Percentiles rank a stretch among this genome's conserved stretches.
phyloP scores from a whole-genome alignment of 2,113 vertebrate species.

The Cyprinodon variegatus region DNA sequence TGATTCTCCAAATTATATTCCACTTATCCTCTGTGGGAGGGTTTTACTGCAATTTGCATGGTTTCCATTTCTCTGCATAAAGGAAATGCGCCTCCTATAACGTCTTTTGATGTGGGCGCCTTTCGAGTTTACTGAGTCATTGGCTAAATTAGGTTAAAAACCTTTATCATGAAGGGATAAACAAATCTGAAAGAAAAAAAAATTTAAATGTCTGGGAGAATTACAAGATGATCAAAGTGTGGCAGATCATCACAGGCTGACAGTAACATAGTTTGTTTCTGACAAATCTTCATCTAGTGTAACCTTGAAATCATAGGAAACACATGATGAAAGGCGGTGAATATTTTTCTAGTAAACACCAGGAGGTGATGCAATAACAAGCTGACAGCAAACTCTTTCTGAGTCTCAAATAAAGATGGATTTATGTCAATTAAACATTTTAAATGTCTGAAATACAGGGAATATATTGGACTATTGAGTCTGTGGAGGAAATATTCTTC shows the following conservation, averaged over 20 bases:
- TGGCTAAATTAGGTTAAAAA: constrained; percentile 40
- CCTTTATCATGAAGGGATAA: constrained; percentile 15
- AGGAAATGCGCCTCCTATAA: constrained; percentile 26
- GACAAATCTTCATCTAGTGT: constrained; percentile 15
- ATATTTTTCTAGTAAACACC: constrained; percentile 6
- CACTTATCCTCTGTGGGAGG: constrained; percentile 44
- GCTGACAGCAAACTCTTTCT: constrained; percentile 3
- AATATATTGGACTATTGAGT: background rate
- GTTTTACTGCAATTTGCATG: constrained; percentile 34
- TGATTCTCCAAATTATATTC: constrained; percentile 1
- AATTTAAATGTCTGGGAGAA: constrained; percentile 11
- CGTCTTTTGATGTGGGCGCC: constrained; percentile 24
- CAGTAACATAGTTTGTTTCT: constrained; percentile 6
- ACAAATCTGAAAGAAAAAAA: constrained; percentile 5
- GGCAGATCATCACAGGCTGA: constrained; percentile 21
- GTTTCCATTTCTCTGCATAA: constrained; percentile 13
- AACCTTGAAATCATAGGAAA: constrained; percentile 19
- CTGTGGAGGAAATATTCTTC: background rate
- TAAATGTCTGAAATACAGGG: background rate
- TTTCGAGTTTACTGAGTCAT: constrained; percentile 52
- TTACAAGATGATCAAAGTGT: constrained; percentile 36
- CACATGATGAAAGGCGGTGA: constrained; percentile 31
- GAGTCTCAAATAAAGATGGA: background rate
- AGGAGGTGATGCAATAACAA: constrained; percentile 15
- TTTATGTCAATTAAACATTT: constrained; percentile 7